Percentiles rank a stretch among this genome's conserved stretches.
These are phyloP conservation scores for Sphenopsis melanotis DNA, from an alignment of 2,797 vertebrate species.

Conservation along the genomic window DNA sequence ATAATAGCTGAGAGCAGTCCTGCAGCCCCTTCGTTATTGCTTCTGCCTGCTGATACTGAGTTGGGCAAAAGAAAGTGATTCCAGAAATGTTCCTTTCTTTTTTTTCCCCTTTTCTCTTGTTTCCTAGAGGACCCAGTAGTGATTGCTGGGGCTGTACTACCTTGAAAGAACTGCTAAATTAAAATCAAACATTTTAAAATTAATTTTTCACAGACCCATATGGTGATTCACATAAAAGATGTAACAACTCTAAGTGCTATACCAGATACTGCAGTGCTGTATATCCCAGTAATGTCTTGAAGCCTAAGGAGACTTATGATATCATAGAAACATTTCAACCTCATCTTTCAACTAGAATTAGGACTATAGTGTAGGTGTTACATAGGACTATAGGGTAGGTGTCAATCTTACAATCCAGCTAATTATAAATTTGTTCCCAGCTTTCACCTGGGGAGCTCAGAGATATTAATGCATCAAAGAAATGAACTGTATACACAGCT, in stretches of 20 bases:
- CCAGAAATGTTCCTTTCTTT: slow-evolving; percentile 29
- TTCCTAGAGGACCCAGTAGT: slow-evolving; percentile 34
- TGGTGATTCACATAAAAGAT: not conserved
- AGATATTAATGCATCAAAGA: not conserved
- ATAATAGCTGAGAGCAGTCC: slow-evolving; percentile 69
- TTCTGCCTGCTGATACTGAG: not conserved
- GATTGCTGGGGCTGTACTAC: slow-evolving; percentile 45
- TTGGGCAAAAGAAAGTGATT: slow-evolving; percentile 40
- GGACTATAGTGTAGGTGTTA: not conserved
- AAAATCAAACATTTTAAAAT: slow-evolving; percentile 10
- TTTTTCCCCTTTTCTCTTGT: not conserved
- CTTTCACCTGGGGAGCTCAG: not conserved
- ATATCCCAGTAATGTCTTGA: not conserved
- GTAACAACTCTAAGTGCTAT: not conserved
- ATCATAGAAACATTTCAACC: not conserved
- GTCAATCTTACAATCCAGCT: not conserved
- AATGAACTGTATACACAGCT: not conserved
- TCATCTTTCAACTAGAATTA: not conserved
- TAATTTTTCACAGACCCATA: not conserved
- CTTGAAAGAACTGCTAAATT: slow-evolving; percentile 10
- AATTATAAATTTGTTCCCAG: not conserved
- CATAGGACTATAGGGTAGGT: not conserved
- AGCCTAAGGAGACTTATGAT: not conserved
- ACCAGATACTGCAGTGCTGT: not conserved
- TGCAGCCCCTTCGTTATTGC: slow-evolving; percentile 53